Base-by-base conservation (phyloP, 2,888 invertebrate species). In the Stenolophus ochropezus region DNA sequence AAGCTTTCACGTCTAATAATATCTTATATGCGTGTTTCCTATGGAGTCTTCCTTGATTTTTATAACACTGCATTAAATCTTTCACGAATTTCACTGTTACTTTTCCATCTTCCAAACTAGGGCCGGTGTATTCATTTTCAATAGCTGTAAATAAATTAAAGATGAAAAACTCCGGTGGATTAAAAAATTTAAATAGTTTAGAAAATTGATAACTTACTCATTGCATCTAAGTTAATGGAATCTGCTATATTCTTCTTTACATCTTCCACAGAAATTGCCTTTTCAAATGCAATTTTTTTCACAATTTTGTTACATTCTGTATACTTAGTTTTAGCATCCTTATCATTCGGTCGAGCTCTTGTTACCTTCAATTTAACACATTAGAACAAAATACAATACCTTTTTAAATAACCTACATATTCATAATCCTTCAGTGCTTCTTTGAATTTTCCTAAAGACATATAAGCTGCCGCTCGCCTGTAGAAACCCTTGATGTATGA, bases 21-120 rank as follows among this genome's bases (percentile, higher is more conserved):
- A 99, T 99, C 97, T 98, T 96, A 89, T 97, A 99, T 21, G 99
- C 99, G 92, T 95, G 98, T 92, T 97, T 98, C 87, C 96, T 94
- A 91, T 99, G 99, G 83, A 99, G 91, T 90, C 95, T 97, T 87
- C 97, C 97, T 90, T 98, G 96, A 77, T 94, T 93, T 89, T 96
- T 97, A 89, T 96, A 99, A 87, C 94, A 93, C 84, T 96, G 94
- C 93, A 99, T 94, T 78, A 99, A 91, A 77, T 97, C 95, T 81
- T 93, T 92, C 91, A 98, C 95, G 89, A 99, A 99, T 85, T 95
- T 91, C 76, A 94, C 87, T 0, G 98, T 98, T 0, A 99, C 96
- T 89, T 94, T 94, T 0, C 95, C 96, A 88, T 97, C 93, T 87
- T 95, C 95, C 83, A 99, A 90, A 85, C 93, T 92, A 71, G 99